These are phyloP conservation scores for Ateles fusciceps DNA, from an alignment of 2,797 vertebrate species.

Conservation along the genomic window DNA sequence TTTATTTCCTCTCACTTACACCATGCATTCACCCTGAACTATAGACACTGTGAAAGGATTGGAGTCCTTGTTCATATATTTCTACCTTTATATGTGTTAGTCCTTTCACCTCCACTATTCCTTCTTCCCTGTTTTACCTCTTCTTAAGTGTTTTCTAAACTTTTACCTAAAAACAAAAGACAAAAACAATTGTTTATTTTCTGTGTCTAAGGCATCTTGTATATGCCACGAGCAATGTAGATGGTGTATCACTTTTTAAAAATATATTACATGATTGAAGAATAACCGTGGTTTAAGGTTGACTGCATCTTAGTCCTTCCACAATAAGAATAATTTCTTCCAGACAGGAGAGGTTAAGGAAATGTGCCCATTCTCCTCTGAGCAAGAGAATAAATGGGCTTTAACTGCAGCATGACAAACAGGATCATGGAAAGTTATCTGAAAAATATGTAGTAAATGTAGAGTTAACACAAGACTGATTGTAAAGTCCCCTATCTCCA, in stretches of 20 bases:
- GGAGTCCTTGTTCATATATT: background rate
- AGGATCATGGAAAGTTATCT: background rate
- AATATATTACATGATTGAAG: too few relatives aligned
- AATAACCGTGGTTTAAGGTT: background rate
- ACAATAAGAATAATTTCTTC: background rate
- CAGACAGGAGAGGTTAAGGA: background rate
- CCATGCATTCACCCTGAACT: background rate
- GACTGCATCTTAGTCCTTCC: background rate
- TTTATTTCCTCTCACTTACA: background rate
- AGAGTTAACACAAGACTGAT: background rate
- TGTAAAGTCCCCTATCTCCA: background rate
- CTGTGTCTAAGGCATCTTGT: background rate
- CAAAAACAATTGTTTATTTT: background rate
- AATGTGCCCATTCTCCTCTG: background rate
- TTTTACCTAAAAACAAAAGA: background rate
- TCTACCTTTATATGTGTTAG: too few relatives aligned
- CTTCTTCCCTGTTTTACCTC: background rate
- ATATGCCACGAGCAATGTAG: background rate
- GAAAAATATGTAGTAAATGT: background rate
- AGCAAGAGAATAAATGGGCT: slow-evolving; percentile 1
- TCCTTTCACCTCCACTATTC: background rate
- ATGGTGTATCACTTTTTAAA: background rate
- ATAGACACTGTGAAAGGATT: background rate
- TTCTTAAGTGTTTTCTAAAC: background rate
- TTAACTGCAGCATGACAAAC: background rate